Evolutionary conservation across 2,113 vertebrate species (phyloP).

Genomic region (Cervus canadensis): DNA sequence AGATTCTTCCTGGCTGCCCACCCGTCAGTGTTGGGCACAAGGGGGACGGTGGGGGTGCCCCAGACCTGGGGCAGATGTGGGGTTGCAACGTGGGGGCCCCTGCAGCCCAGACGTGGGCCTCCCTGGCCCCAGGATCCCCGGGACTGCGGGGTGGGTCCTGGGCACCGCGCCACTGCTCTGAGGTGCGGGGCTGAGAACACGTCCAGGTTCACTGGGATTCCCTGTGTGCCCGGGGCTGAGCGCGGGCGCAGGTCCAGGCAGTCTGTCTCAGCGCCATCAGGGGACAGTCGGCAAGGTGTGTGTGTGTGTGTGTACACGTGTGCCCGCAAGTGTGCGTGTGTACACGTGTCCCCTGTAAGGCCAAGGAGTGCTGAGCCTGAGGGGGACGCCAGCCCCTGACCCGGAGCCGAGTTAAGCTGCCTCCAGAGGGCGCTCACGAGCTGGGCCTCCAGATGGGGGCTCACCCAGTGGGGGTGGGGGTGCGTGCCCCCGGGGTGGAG

Average conservation of each 20-base stretch:
- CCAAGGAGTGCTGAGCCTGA: background rate
- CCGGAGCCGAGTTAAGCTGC: background rate
- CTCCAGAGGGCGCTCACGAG: background rate
- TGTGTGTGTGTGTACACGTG: fast-evolving
- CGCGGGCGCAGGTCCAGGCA: fast-evolving
- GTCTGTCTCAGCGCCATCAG: background rate
- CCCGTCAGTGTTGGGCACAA: fast-evolving
- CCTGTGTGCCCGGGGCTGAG: background rate
- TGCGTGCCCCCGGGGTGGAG: background rate
- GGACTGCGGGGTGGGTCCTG: background rate
- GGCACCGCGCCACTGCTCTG: fast-evolving
- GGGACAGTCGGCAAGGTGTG: background rate
- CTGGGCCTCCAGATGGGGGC: background rate
- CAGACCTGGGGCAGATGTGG: background rate
- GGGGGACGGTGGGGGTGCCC: background rate
- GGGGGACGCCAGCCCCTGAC: background rate
- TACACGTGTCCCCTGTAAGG: background rate
- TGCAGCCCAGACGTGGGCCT: background rate
- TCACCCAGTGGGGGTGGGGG: fast-evolving
- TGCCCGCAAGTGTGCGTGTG: fast-evolving
- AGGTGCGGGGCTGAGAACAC: background rate
- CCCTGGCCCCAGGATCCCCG: background rate
- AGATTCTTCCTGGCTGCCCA: background rate
- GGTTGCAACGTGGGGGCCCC: background rate
- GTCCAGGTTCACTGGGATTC: background rate